Evolutionary conservation across 1,140 invertebrate genomes (phyloP), one percentile per base, ranked within the genome.

Genomic region (Neotoxoptera formosana): DNA sequence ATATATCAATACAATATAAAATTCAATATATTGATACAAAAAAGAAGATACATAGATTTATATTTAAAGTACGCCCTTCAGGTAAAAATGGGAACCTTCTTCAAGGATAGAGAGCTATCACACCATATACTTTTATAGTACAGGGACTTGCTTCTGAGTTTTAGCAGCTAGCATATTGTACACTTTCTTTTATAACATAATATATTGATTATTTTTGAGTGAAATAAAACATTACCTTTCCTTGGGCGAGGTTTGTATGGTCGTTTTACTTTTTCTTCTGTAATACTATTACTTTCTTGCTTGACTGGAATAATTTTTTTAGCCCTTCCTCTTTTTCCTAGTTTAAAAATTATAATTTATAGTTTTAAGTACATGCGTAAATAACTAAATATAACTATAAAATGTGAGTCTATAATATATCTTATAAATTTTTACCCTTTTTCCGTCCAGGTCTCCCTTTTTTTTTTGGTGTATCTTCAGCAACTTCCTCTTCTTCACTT

Each of bases 191-290:
- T 41, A 41, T 41, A 41, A 41, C 4, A 41, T 41, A 41, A 41
- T 41, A 41, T 41, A 41, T 41, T 41, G n/a, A n/a, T n/a, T 34
- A 83, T 3, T 84, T 45, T 25, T 11, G 25, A 25, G 36, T 84
- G 21, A 23, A 83, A 76, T 17, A 41, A 51, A 83, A 51, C 20
- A 83, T 45, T 56, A 93, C 91, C 91, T 93, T 93, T 93, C 21
- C 53, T 93, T 93, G 86, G 91, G 7, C 91, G 81, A 86, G 91
- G 81, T 93, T 93, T 93, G 84, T 83, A 83, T 56, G 67, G 48
- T 56, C 36, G 34, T 93, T 93, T 93, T 8, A 84, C 34, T 84
- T 51, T 93, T 83, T 48, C 67, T 93, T 93, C 67, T 53, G 3
- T 53, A 86, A 3, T 81, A 9, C 14, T 76, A 48, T 48, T 92